Evolutionary conservation across 2,888 invertebrate species (phyloP), one percentile per base, ranked within the genome.

Genomic region (Erannis defoliaria): DNA sequence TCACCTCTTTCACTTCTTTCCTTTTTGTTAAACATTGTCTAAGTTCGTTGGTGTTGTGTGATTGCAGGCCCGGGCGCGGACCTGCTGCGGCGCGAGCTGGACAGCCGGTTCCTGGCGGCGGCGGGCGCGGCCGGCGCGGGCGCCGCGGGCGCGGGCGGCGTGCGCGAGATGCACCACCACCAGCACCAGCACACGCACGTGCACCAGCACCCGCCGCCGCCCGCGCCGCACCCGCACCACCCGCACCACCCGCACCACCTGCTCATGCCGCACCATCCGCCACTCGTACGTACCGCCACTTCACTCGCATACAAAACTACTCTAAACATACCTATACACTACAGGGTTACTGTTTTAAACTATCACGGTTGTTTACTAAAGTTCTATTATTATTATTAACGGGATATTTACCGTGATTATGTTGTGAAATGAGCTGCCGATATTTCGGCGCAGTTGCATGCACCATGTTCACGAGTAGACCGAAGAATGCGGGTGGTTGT

Each of bases 161-260:
- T 96, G 80, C 95, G 97, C 78, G 98, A 97, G 93, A 96, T 97
- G 95, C 98, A 97, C 88, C 97, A 97, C 93, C 98, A 98, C 93
- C 97, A 97, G 88, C 80, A 98, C 90, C 97, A 98, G 83, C 98
- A 97, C 86, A 97, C 97, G 55, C 97, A 97, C 89, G 96, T 98
- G 78, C 98, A 97, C 93, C 97, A 97, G 82, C 97, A 97, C 85
- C 96, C 96, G 72, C 94, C 96, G 80, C 96, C 96, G 16, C 96
- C 97, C 84, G 95, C 97, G 67, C 97, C 97, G 88, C 97, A 97
- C 71, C 76, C 55, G 71, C 78, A 35, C 78, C 78, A 70, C 63
- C 72, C 75, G 51, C 81, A 77, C 72, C 78, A 93, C 79, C 93
- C 77, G 31, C 84, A 81, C 70, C 81, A 80, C 72, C 46, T 82